Percentiles rank a stretch among this genome's conserved stretches.
These are phyloP conservation scores for Tringa solitaria DNA, from an alignment of 2,113 vertebrate genomes.

Conservation along the genomic window DNA sequence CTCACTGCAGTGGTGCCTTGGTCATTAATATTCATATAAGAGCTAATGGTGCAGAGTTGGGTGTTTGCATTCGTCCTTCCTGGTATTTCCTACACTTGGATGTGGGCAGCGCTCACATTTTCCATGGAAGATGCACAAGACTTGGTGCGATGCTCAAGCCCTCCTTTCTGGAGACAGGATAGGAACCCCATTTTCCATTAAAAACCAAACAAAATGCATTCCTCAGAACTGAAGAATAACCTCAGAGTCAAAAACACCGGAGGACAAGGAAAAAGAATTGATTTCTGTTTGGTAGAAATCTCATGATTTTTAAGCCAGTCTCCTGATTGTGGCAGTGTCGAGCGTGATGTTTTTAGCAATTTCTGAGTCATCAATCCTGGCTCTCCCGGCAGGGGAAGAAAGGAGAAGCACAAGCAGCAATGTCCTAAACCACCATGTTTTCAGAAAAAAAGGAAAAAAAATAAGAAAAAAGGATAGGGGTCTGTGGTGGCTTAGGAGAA, in stretches of 20 bases:
- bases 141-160: neutral
- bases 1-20: neutral
- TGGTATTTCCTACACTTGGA: neutral
- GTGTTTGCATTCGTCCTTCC: constrained; percentile 26
- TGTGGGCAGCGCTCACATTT: neutral
- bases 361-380: constrained; percentile 63
- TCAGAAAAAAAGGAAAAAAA: neutral
- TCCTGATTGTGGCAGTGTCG: constrained; percentile 23
- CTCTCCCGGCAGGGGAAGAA: neutral
- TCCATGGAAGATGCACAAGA: neutral
- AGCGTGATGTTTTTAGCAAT: constrained; percentile 58
- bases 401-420: neutral
- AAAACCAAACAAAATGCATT: neutral
- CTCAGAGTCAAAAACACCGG: neutral
- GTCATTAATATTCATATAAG: constrained; percentile 42
- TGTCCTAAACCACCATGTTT: neutral
- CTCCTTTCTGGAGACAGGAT: neutral
- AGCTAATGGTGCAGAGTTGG: constrained; percentile 27
- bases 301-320: constrained; percentile 35
- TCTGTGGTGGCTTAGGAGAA: neutral
- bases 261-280: neutral
- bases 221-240: neutral
- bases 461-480: neutral
- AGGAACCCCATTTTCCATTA: neutral
- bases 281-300: constrained; percentile 44